Percentiles rank a stretch among this genome's conserved stretches.
Conservation (phyloP, 2,888 invertebrate species). For the Cerceris ruficornis region DNA sequence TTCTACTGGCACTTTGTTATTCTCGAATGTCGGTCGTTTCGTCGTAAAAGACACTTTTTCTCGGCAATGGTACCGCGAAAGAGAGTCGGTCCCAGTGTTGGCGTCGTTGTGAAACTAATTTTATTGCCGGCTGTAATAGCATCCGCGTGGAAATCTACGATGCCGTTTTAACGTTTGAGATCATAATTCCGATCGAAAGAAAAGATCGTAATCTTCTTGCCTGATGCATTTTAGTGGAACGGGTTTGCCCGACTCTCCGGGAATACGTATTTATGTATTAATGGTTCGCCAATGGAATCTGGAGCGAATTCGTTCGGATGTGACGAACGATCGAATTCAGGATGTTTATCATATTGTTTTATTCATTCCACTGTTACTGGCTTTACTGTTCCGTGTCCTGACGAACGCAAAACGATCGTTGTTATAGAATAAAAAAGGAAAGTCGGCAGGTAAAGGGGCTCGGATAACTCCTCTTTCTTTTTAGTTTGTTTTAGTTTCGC, state of each 20-base stretch:
- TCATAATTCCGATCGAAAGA: slow-evolving; percentile 39
- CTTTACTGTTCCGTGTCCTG: slow-evolving; percentile 51
- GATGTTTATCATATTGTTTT: slow-evolving; percentile 65
- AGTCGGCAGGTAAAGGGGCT: slow-evolving; percentile 1
- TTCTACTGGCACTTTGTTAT: slow-evolving; percentile 2
- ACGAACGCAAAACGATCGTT: slow-evolving; percentile 22
- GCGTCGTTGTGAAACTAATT: slow-evolving; percentile 48
- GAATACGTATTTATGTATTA: slow-evolving; percentile 47
- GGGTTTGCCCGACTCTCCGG: slow-evolving; percentile 17
- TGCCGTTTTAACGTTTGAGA: slow-evolving; percentile 37
- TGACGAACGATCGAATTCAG: slow-evolving; percentile 62
- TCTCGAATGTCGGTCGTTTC: slow-evolving; percentile 27
- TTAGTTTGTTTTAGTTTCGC: slow-evolving; percentile 3
- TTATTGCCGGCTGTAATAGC: slow-evolving; percentile 42
- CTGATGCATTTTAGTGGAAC: slow-evolving; percentile 47
- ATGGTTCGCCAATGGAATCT: slow-evolving; percentile 52
- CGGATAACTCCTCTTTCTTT: slow-evolving; percentile 3
- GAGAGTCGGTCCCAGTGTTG: slow-evolving; percentile 6
- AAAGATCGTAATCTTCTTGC: slow-evolving; percentile 37
- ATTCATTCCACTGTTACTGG: slow-evolving; percentile 58
- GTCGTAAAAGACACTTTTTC: not conserved
- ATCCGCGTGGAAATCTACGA: slow-evolving; percentile 23
- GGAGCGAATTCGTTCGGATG: slow-evolving; percentile 58
- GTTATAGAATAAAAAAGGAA: slow-evolving; percentile 32
- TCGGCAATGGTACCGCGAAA: slow-evolving; percentile 19